phyloP scores from a whole-genome alignment of 2,888 invertebrate genomes.

The Cancer borealis region DNA sequence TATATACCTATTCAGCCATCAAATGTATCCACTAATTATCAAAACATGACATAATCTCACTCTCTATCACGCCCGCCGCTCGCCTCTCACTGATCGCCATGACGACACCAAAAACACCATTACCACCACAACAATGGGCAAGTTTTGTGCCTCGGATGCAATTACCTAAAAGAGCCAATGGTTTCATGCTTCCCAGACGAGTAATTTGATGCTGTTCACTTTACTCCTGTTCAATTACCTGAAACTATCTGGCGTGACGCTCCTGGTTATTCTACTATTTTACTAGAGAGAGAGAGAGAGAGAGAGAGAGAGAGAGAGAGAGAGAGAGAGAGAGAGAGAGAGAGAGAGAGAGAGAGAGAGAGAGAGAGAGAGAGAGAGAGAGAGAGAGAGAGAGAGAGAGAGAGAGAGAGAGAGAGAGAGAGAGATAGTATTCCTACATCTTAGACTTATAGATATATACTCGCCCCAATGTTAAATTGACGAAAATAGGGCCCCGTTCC shows the following conservation, averaged over 20 bases:
- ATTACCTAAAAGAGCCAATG: not conserved
- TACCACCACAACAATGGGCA: not conserved
- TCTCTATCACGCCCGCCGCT: not conserved
- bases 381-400: not conserved
- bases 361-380: not conserved
- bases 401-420: slow-evolving; percentile 5
- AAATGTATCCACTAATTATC: not conserved
- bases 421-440: not conserved
- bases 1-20: not conserved
- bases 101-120: not conserved
- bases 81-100: not conserved
- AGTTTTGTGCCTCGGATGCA: not conserved
- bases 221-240: not conserved
- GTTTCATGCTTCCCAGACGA: not conserved
- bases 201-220: not conserved
- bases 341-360: slow-evolving; percentile 17
- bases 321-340: slow-evolving; percentile 32
- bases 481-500: too few relatives aligned
- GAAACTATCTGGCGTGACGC: too few relatives aligned
- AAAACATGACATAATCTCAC: not conserved
- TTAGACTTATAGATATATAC: too few relatives aligned
- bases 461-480: too few relatives aligned
- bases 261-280: too few relatives aligned
- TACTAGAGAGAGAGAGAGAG: not conserved
- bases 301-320: slow-evolving; percentile 22